These are phyloP conservation scores for Oreochromis tanganicae DNA, from an alignment of 2,113 vertebrate genomes.

Conservation along the genomic window DNA sequence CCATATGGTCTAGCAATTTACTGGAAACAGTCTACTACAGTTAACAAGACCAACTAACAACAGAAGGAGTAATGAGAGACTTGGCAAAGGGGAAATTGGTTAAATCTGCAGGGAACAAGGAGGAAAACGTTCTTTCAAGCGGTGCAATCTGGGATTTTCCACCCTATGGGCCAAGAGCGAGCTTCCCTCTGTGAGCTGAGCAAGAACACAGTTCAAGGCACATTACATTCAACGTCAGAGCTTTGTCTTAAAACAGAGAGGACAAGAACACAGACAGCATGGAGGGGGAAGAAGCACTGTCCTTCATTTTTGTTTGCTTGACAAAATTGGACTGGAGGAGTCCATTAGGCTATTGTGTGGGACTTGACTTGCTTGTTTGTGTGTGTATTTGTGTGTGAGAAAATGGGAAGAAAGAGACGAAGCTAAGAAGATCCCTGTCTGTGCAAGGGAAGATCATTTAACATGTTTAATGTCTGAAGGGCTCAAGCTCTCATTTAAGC, in stretches of 20 bases:
- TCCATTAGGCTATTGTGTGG: constrained; percentile 16
- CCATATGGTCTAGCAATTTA: constrained; percentile 48
- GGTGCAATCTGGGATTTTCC: constrained; percentile 44
- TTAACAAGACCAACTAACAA: constrained; percentile 40
- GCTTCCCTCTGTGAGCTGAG: constrained; percentile 31
- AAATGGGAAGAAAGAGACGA: neutral
- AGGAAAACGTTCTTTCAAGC: constrained; percentile 30
- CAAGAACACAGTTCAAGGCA: constrained; percentile 32
- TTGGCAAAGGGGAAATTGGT: constrained; percentile 42
- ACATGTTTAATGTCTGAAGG: neutral
- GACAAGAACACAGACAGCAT: constrained; percentile 27
- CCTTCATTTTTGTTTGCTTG: constrained; percentile 33
- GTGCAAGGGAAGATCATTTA: neutral
- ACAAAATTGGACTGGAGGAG: constrained; percentile 33
- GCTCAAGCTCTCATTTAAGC: neutral
- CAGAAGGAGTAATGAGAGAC: constrained; percentile 41
- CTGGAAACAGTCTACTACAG: constrained; percentile 19
- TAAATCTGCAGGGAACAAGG: constrained; percentile 37
- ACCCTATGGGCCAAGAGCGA: constrained; percentile 39
- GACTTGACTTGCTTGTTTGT: neutral
- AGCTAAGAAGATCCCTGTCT: neutral
- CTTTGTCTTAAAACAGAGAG: constrained; percentile 10
- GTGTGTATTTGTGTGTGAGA: neutral
- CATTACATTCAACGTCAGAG: constrained; percentile 49
- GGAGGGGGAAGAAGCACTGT: neutral